Percentiles rank a stretch among this genome's conserved stretches.
Conservation (phyloP, 1,140 invertebrate genomes). For the Triops cancriformis region DNA sequence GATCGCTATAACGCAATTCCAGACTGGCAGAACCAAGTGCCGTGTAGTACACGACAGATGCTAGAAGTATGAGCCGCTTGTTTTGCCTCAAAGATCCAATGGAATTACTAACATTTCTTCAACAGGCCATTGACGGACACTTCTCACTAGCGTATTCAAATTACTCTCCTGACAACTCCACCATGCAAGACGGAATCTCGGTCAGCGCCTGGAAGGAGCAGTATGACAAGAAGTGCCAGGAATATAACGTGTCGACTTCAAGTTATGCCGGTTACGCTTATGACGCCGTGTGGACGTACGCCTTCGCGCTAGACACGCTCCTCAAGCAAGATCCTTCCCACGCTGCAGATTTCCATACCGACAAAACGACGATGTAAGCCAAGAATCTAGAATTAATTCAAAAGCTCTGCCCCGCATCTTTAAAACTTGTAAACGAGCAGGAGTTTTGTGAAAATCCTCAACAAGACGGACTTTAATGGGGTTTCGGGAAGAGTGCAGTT, state of each 20-base stretch:
- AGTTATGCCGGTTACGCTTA: slow-evolving; percentile 68
- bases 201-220: slow-evolving; percentile 49
- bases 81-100: not conserved
- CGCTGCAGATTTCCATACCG: slow-evolving; percentile 49
- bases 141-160: slow-evolving; percentile 60
- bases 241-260: slow-evolving; percentile 36
- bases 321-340: slow-evolving; percentile 49
- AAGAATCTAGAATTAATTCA: slow-evolving; percentile 2
- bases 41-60: slow-evolving; percentile 56
- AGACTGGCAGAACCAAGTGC: slow-evolving; percentile 42
- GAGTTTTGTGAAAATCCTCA: slow-evolving; percentile 42
- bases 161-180: slow-evolving; percentile 49
- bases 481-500: slow-evolving; percentile 69
- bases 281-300: slow-evolving; percentile 78
- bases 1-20: slow-evolving; percentile 41
- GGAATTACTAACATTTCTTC: slow-evolving; percentile 18
- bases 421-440: slow-evolving; percentile 35
- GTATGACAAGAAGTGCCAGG: slow-evolving; percentile 39
- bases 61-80: slow-evolving; percentile 38
- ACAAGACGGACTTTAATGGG: slow-evolving; percentile 58
- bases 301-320: slow-evolving; percentile 57
- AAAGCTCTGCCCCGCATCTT: too few species aligned
- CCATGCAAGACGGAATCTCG: slow-evolving; percentile 54
- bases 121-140: slow-evolving; percentile 62
- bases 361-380: slow-evolving; percentile 49